These are phyloP conservation scores for Pipra filicauda DNA, from an alignment of 2,113 vertebrate genomes.

Conservation along the genomic window DNA sequence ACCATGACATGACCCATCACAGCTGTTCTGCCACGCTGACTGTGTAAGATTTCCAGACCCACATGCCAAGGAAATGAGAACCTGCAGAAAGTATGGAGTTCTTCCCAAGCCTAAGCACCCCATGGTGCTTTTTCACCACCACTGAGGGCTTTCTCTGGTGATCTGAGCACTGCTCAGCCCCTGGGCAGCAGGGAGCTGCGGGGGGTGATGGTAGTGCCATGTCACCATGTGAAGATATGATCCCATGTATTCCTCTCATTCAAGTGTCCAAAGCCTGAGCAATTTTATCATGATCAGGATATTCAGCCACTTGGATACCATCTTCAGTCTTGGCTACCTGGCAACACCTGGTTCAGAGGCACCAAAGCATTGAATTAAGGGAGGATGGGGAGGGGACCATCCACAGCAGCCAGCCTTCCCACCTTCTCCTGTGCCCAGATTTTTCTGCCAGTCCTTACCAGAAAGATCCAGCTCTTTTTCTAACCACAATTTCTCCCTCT, in stretches of 20 bases:
- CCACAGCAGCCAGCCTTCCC: neutral
- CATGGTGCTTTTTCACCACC: rapidly evolving
- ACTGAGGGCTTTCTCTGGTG: neutral
- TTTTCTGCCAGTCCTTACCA: neutral
- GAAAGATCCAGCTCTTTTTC: neutral
- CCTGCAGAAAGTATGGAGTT: neutral
- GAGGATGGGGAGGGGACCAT: neutral
- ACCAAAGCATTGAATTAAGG: neutral
- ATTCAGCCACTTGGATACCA: neutral
- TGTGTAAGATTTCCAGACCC: neutral
- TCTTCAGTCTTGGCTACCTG: neutral
- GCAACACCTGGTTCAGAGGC: neutral
- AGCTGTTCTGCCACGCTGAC: neutral
- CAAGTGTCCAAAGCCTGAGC: neutral
- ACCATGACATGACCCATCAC: rapidly evolving
- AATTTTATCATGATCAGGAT: no score
- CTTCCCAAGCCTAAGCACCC: neutral
- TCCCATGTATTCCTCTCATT: neutral
- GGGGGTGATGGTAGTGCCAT: neutral
- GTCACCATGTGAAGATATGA: neutral
- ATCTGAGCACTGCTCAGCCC: neutral
- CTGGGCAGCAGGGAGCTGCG: neutral
- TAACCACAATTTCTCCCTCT: neutral
- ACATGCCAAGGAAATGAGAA: rapidly evolving
- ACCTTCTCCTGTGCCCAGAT: neutral